Evolutionary conservation across 1,140 invertebrate genomes (phyloP), one percentile per base, ranked within the genome.

Genomic region (Tribolium castaneum): DNA sequence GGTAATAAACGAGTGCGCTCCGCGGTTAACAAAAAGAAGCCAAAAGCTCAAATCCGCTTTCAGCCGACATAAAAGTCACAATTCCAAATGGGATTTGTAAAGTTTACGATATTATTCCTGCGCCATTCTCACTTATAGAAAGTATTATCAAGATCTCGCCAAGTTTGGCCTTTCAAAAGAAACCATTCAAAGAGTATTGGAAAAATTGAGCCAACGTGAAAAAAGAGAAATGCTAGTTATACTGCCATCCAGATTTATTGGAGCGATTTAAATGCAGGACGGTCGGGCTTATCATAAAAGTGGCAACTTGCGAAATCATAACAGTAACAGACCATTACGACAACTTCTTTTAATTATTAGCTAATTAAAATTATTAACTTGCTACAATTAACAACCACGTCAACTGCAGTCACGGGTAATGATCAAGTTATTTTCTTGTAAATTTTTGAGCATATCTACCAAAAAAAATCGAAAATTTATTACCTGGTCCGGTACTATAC

Each of bases 61-160:
- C 82, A 84, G 83, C 74, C 78, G 78, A 85, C 85, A 86, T 86
- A 86, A 86, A 86, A 86, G 85, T 86, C 85, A 86, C 85, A 86
- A 86, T 86, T 86, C 85, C 83, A 83, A 86, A 85, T 85, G 85
- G 85, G 85, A 86, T 86, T 86, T 86, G 85, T 83, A 84, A 86
- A 86, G 83, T 86, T 86, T 86, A 86, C 85, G 85, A 86, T 85
- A 86, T 86, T 86, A 86, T 86, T 86, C 85, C 79, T 81, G 82
- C 81, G 84, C 84, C 82, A 83, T 85, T 85, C 83, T 85, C 85
- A 85, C 84, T 86, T 86, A 86, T 86, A 85, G 85, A 83, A 83
- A 80, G 81, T 80, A 84, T 84, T 86, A 86, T 86, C 85, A 85
- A 85, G 85, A 86, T 86, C 78, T 83, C 82, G 77, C 79, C 78